Evolutionary conservation across 2,113 vertebrate species (phyloP).

Genomic region (Nicator chloris): DNA sequence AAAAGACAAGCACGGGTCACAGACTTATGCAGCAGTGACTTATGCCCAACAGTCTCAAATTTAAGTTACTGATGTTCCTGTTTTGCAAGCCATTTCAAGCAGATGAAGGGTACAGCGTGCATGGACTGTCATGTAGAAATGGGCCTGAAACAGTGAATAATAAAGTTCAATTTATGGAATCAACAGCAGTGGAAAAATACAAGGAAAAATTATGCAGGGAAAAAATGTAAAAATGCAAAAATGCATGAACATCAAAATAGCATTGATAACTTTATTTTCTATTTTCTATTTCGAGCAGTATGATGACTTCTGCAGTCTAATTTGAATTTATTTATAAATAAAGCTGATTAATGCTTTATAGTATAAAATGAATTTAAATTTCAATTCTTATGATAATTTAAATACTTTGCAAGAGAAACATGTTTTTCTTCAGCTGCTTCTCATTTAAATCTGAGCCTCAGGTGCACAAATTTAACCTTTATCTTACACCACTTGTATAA

Average conservation of each 20-base stretch:
- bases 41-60: background rate
- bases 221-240: background rate
- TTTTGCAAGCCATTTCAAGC: background rate
- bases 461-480: background rate
- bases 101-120: background rate
- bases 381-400: background rate
- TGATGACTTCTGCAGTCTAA: background rate
- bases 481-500: background rate
- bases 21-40: background rate
- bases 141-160: background rate
- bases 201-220: background rate
- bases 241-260: background rate
- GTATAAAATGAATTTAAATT: background rate
- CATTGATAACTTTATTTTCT: background rate
- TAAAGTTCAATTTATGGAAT: background rate
- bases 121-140: background rate
- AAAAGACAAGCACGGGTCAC: background rate
- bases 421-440: background rate
- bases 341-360: background rate
- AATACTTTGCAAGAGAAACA: background rate
- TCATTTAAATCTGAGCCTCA: background rate
- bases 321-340: constrained; percentile 11
- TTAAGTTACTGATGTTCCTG: background rate
- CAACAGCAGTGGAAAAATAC: background rate
- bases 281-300: background rate